These are phyloP conservation scores for Sus scrofa DNA, from an alignment of 2,113 vertebrate genomes.

Conservation along the genomic window T2T-Sscrofa CM000830.6:90718001-90718500, in stretches of 20 bases:
- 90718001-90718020: too few relatives aligned
- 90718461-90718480: not conserved
- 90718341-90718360: not conserved
- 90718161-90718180: not conserved
- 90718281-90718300: not conserved
- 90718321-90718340: not conserved
- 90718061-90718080: too few relatives aligned
- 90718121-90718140: not conserved
- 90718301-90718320: not conserved
- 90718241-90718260: not conserved
- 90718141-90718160: not conserved
- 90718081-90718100: too few relatives aligned
- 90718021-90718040: too few relatives aligned
- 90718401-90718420: not conserved
- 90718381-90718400: not conserved
- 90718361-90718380: not conserved
- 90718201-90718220: not conserved
- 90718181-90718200: not conserved
- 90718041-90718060: too few relatives aligned
- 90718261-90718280: not conserved
- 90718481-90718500: not conserved
- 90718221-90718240: not conserved
- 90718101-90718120: too few relatives aligned
- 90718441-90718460: not conserved
- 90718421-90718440: not conserved